Evolutionary conservation across 2,113 vertebrate species (phyloP).

Genomic region (Laticauda laticaudata): DNA sequence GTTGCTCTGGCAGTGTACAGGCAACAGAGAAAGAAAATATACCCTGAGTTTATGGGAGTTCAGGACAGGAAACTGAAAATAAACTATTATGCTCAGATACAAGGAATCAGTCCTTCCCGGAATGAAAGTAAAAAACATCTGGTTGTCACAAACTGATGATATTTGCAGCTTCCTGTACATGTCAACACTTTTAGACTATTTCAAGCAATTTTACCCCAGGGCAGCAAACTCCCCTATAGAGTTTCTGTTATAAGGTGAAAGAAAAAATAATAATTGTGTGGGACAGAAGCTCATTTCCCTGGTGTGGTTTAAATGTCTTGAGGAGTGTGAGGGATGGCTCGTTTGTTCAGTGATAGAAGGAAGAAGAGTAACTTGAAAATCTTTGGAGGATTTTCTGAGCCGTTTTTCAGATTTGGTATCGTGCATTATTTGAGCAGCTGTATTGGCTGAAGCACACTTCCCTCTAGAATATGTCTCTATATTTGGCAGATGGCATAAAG

Average conservation of each 20-base stretch:
- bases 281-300: neutral
- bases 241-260: neutral
- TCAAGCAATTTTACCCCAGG: neutral
- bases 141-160: neutral
- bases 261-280: neutral
- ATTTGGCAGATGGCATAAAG: neutral
- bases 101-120: neutral
- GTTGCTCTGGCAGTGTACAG: neutral
- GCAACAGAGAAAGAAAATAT: neutral
- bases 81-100: neutral
- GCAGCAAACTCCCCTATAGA: neutral
- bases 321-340: neutral
- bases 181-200: neutral
- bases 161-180: neutral
- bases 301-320: neutral
- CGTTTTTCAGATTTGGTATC: neutral
- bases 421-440: neutral
- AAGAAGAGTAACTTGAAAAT: neutral
- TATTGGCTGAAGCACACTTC: neutral
- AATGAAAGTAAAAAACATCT: neutral
- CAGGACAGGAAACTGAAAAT: neutral
- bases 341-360: neutral
- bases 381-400: neutral
- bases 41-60: neutral
- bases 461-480: neutral